These are phyloP conservation scores for Esox lucius DNA, from an alignment of 2,797 vertebrate genomes.

Conservation along the genomic window DNA sequence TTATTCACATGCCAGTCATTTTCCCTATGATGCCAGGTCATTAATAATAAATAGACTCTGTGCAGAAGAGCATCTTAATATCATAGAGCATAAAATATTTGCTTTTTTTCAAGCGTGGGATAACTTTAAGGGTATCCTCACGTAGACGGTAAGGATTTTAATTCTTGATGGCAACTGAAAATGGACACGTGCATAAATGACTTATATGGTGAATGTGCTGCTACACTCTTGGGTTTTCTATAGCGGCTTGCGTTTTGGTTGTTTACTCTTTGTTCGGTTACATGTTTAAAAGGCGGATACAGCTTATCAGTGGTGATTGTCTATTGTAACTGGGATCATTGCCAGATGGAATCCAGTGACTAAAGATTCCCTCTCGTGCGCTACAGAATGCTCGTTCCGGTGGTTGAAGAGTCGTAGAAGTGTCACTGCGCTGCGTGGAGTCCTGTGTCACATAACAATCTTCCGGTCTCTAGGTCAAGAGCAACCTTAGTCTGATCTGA, in stretches of 20 bases:
- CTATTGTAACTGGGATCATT: conserved; percentile 38
- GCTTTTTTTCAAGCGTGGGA: conserved; percentile 27
- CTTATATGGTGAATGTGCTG: not conserved
- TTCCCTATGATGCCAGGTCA: conserved; percentile 49
- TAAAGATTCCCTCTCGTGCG: not conserved
- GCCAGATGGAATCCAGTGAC: conserved; percentile 35
- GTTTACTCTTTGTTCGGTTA: not conserved
- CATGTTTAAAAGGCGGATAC: conserved; percentile 14
- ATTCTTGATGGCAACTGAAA: not conserved
- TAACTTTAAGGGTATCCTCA: not conserved
- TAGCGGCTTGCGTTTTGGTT: conserved; percentile 7
- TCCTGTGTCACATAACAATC: conserved; percentile 17
- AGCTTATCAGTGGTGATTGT: conserved; percentile 29
- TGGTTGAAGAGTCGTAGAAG: conserved; percentile 18
- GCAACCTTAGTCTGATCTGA: conserved; percentile 21
- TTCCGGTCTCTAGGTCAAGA: conserved; percentile 36
- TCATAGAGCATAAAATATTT: conserved; percentile 24
- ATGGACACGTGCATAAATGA: not conserved
- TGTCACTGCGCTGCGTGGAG: conserved; percentile 19
- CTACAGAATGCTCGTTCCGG: not conserved
- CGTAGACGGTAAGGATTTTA: conserved; percentile 41
- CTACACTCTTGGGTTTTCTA: not conserved
- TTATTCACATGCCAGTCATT: conserved; percentile 63
- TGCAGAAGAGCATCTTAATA: no score
- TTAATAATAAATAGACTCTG: conserved; percentile 70